phyloP scores from a whole-genome alignment of 2,888 invertebrate species.

The Biston betularia region DNA sequence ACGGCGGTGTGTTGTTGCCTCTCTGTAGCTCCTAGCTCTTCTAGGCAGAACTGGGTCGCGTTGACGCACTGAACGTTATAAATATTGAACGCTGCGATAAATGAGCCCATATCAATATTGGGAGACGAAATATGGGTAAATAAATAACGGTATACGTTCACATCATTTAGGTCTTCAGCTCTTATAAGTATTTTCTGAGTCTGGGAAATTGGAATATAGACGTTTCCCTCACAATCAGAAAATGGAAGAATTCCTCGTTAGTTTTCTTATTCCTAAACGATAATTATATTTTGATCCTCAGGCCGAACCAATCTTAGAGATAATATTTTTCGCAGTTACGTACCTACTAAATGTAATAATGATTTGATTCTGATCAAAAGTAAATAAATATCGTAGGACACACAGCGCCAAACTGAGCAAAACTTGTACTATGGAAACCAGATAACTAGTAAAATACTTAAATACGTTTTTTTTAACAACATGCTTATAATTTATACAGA shows the following conservation, averaged over 20 bases:
- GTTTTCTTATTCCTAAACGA: background rate
- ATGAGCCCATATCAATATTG: conserved; percentile 29
- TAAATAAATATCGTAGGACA: too few relatives aligned
- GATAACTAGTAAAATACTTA: too few relatives aligned
- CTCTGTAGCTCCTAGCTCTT: background rate
- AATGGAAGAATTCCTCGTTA: background rate
- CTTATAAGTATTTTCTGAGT: conserved; percentile 16
- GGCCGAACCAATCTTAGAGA: background rate
- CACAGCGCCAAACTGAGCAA: too few relatives aligned
- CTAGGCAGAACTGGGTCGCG: conserved; percentile 17
- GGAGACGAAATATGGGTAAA: conserved; percentile 19
- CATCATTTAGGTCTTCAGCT: conserved; percentile 9
- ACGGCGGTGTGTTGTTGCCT: too few relatives aligned
- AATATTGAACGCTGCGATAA: conserved; percentile 31
- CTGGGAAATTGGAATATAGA: conserved; percentile 6
- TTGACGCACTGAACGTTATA: conserved; percentile 22
- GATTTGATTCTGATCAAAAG: too few relatives aligned
- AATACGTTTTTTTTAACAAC: too few relatives aligned
- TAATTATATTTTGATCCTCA: background rate
- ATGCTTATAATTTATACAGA: too few relatives aligned
- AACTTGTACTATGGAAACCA: too few relatives aligned
- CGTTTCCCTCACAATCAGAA: background rate
- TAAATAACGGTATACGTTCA: conserved; percentile 20
- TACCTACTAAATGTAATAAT: too few relatives aligned
- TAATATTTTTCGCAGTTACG: too few relatives aligned